Conservation (phyloP, 2,797 vertebrate species). For the Oceanodroma leucorhoa region DNA sequence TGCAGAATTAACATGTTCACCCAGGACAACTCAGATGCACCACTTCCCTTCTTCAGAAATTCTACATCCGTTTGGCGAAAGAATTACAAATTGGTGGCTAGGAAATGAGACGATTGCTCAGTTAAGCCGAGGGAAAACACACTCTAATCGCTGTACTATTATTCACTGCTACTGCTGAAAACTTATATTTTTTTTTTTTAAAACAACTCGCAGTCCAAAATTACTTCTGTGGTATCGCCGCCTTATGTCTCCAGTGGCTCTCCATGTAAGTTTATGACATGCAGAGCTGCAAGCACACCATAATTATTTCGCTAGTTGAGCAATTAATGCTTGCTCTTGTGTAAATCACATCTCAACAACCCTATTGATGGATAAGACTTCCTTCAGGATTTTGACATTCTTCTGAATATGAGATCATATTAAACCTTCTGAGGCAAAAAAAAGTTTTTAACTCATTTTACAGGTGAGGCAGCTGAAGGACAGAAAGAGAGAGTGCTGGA, state of each 20-base stretch:
- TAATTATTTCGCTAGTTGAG: neutral
- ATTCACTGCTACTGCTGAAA: neutral
- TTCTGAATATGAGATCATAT: neutral
- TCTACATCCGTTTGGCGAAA: neutral
- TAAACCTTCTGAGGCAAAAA: neutral
- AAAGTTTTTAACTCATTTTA: neutral
- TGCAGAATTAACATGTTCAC: neutral
- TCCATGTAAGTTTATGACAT: rapidly evolving
- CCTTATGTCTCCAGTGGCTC: neutral
- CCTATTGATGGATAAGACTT: neutral
- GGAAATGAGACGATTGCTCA: neutral
- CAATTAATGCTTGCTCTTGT: neutral
- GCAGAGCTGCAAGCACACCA: neutral
- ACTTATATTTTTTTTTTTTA: neutral
- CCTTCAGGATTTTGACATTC: neutral
- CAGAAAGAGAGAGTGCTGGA: neutral
- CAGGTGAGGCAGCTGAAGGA: neutral
- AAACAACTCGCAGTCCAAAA: neutral
- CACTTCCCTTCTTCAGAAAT: neutral
- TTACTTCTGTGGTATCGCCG: neutral
- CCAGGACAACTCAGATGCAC: neutral
- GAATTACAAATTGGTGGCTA: neutral
- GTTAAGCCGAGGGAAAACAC: neutral
- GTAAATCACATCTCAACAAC: neutral
- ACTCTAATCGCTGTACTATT: neutral